These are phyloP conservation scores for Paramisgurnus dabryanus DNA, from an alignment of 2,113 vertebrate species.

Conservation along the genomic window DNA sequence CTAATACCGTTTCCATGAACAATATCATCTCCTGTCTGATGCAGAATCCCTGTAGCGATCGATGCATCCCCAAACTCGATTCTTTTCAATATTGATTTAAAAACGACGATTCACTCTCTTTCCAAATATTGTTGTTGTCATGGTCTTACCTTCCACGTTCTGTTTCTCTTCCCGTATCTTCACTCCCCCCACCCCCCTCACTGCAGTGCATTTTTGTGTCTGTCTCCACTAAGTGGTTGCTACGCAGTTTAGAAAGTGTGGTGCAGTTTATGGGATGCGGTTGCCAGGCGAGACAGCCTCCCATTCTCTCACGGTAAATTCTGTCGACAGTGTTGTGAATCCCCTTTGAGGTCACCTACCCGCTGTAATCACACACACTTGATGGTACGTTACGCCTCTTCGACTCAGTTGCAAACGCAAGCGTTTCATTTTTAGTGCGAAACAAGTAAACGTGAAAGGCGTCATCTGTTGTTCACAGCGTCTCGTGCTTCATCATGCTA, in stretches of 20 bases:
- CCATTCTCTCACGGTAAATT: constrained; percentile 24
- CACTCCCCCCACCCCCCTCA: not conserved
- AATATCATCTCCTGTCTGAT: too few relatives aligned
- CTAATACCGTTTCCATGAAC: too few relatives aligned
- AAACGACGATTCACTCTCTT: too few relatives aligned
- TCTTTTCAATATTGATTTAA: too few relatives aligned
- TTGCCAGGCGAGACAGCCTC: constrained; percentile 42
- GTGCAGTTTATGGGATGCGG: constrained; percentile 39
- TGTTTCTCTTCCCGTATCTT: not conserved
- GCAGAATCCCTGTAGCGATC: too few relatives aligned
- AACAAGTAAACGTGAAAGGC: not conserved
- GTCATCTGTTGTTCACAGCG: constrained; percentile 54
- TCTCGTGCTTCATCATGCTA: constrained; percentile 48
- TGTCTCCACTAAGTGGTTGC: constrained; percentile 29
- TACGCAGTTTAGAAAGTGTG: constrained; percentile 24
- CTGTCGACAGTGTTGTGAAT: constrained; percentile 9
- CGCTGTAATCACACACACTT: constrained; percentile 31
- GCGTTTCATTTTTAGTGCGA: constrained; percentile 4
- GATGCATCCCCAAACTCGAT: too few relatives aligned
- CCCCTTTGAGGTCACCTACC: constrained; percentile 31
- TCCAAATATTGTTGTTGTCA: too few relatives aligned
- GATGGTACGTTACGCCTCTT: not conserved
- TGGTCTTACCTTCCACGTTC: not conserved
- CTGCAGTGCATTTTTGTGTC: constrained; percentile 38
- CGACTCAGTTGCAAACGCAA: constrained; percentile 52